phyloP scores from a whole-genome alignment of 2,888 invertebrate genomes.

The Carterocephalus palaemon region DNA sequence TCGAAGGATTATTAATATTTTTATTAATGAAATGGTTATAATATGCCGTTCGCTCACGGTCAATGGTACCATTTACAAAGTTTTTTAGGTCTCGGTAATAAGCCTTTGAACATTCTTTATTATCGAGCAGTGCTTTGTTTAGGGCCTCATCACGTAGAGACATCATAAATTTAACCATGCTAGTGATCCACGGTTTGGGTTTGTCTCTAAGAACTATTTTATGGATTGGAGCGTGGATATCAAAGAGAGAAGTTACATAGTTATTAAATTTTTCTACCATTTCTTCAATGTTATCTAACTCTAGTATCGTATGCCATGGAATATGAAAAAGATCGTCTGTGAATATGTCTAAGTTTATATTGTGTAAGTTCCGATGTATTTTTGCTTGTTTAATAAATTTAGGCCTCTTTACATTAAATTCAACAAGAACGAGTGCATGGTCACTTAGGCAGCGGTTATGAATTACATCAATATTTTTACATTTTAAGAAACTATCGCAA shows the following conservation, averaged over 20 bases:
- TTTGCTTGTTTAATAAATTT: neutral
- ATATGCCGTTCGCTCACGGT: conserved; percentile 24
- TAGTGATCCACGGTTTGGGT: conserved; percentile 28
- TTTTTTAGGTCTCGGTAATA: conserved; percentile 26
- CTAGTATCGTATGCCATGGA: neutral
- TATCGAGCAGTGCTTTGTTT: conserved; percentile 3
- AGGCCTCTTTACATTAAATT: conserved; percentile 11
- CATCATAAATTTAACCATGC: conserved; percentile 28
- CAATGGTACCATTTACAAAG: conserved; percentile 14
- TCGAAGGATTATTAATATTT: neutral
- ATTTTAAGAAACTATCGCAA: neutral
- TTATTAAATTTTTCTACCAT: conserved; percentile 23
- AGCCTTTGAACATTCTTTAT: conserved; percentile 7
- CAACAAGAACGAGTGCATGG: conserved; percentile 15
- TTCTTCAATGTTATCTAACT: neutral
- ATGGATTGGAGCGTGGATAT: conserved; percentile 26
- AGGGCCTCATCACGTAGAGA: conserved; percentile 23
- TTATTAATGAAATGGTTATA: neutral
- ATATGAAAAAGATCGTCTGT: neutral
- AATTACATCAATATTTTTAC: neutral
- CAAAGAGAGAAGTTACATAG: conserved; percentile 18
- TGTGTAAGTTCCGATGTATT: neutral
- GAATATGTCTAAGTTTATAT: neutral
- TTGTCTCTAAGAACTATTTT: conserved; percentile 6
- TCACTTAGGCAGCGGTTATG: conserved; percentile 17